phyloP scores from a whole-genome alignment of 2,888 invertebrate genomes.

The Myopa tessellatipennis region DNA sequence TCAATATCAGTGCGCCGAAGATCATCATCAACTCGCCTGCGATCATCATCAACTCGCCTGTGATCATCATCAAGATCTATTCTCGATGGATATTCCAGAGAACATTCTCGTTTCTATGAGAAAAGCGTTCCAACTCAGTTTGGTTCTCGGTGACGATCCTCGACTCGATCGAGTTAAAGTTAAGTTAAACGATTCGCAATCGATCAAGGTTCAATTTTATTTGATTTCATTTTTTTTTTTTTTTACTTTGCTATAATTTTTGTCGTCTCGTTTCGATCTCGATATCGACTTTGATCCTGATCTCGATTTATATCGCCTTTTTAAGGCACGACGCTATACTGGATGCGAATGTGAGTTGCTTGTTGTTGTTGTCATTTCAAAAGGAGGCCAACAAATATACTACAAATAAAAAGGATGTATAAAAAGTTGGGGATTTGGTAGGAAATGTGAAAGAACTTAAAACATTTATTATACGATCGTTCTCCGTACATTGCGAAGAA shows the following conservation, averaged over 20 bases:
- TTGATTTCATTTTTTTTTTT: neutral
- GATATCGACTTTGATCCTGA: neutral
- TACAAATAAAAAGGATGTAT: too few species aligned
- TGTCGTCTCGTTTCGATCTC: neutral
- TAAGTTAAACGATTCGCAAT: conserved; percentile 7
- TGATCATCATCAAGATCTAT: too few species aligned
- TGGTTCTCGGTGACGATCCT: neutral
- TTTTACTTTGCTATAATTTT: neutral
- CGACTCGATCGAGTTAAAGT: neutral
- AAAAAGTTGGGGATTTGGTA: too few species aligned
- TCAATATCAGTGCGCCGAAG: neutral
- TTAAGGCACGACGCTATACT: neutral
- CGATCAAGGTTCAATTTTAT: conserved; percentile 1
- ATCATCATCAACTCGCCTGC: neutral
- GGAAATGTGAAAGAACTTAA: too few species aligned
- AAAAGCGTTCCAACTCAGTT: too few species aligned
- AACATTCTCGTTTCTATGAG: too few species aligned
- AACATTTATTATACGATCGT: too few species aligned
- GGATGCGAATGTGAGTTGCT: too few species aligned
- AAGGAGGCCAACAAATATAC: too few species aligned
- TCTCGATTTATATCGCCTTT: neutral
- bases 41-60: neutral
- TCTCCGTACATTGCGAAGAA: too few species aligned
- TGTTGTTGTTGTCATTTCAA: too few species aligned
- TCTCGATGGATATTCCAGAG: too few species aligned